A percentile compares a stretch with the other conserved stretches of the same genome.
Evolutionary conservation across 1,140 invertebrate species (phyloP).

Genomic region (Lepidurus packardi): DNA sequence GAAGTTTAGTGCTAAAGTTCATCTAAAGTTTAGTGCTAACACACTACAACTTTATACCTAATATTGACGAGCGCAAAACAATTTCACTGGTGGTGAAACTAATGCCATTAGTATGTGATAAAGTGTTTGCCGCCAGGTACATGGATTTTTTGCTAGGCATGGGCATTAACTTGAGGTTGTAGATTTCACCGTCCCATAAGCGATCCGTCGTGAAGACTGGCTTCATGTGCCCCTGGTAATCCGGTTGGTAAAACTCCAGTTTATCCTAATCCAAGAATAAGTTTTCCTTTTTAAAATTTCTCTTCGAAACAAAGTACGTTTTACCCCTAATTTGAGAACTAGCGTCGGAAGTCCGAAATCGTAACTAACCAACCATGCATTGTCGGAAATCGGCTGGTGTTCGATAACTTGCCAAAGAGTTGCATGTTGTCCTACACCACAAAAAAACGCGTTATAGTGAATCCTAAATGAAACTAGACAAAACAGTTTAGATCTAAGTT

Average conservation of each 20-base stretch:
- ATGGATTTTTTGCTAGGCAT: background rate
- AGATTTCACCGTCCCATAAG: background rate
- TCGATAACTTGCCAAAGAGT: background rate
- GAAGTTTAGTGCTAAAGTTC: too few species aligned
- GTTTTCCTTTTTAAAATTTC: background rate
- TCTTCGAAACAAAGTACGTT: background rate
- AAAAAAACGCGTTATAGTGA: background rate
- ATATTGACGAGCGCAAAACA: background rate
- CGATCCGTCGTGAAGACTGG: background rate
- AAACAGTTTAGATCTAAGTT: background rate
- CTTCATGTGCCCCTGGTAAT: background rate
- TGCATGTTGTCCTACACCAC: background rate
- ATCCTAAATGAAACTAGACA: background rate
- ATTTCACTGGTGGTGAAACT: background rate
- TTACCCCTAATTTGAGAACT: background rate
- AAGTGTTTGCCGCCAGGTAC: background rate
- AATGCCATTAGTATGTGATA: background rate
- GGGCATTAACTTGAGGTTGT: background rate
- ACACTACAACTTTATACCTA: background rate
- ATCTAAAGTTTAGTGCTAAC: too few species aligned
- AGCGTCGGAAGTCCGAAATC: background rate
- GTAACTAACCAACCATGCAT: background rate
- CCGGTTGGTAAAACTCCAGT: background rate
- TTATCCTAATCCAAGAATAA: background rate
- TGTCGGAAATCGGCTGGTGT: background rate